phyloP scores from a whole-genome alignment of 2,113 vertebrate species.

The Apodemus speciosus region DNA sequence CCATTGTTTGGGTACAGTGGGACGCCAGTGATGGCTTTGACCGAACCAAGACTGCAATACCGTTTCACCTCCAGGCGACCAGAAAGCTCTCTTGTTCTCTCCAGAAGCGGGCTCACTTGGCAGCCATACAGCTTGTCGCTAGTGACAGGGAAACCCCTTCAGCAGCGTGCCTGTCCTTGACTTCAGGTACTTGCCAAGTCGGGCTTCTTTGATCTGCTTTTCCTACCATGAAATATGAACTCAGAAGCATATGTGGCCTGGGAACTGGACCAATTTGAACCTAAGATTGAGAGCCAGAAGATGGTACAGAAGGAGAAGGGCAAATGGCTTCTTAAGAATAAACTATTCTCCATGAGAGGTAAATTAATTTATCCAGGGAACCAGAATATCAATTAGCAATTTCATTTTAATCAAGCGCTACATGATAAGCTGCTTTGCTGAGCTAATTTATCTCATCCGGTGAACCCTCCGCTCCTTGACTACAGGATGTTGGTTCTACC shows the following conservation, averaged over 20 bases:
- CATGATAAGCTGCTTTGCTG: slow-evolving; percentile 36
- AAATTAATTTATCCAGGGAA: slow-evolving; percentile 62
- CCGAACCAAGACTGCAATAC: neutral
- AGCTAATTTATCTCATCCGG: slow-evolving; percentile 71
- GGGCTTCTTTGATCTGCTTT: slow-evolving; percentile 13
- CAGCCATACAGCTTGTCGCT: neutral
- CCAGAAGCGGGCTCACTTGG: neutral
- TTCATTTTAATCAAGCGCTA: slow-evolving; percentile 32
- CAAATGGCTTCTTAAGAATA: neutral
- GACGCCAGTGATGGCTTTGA: neutral
- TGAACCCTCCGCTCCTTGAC: slow-evolving; percentile 8
- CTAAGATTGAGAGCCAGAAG: neutral
- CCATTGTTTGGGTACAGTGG: neutral
- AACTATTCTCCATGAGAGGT: slow-evolving; percentile 34
- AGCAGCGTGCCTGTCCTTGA: neutral
- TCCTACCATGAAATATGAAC: slow-evolving; percentile 46
- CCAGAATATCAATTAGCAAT: slow-evolving; percentile 74
- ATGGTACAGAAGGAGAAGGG: neutral
- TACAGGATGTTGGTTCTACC: slow-evolving; percentile 58
- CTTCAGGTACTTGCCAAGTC: slow-evolving; percentile 10
- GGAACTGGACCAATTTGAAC: slow-evolving; percentile 9
- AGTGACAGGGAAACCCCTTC: slow-evolving; percentile 30
- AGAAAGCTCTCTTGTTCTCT: neutral
- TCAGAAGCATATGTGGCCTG: neutral
- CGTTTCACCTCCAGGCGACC: neutral